Base-by-base conservation (phyloP, 2,113 vertebrate genomes). In the Mirza zaza region DNA sequence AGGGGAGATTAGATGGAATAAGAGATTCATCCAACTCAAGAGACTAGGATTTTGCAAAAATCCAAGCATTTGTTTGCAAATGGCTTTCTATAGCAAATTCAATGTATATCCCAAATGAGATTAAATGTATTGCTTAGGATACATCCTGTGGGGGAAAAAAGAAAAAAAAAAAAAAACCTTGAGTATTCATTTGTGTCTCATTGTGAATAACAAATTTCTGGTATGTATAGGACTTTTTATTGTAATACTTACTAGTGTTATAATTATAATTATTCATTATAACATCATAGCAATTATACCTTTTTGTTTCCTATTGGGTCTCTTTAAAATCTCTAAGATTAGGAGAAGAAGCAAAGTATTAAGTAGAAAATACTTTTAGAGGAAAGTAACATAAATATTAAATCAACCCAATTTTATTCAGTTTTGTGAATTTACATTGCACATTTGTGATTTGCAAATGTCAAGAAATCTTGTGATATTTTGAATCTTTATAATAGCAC, bases 101-200 rank as follows among this genome's bases (percentile, higher is more conserved):
- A 67, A 71, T 90, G 90, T 83, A 84, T 79, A 96, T 97, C 85
- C 86, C 75, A 97, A 97, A 97, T 90, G 92, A 80, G 94, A 98
- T 98, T 98, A 97, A 96, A 96, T 77, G 83, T 97, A 87, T 98
- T 98, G 86, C 86, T 93, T 97, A 96, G 97, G 82, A 94, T 89
- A 87, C 55, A 94, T 94, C 91, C 97, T 27, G 25, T 48, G 45
- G 45, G 45, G 45, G 45, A 11, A 45, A 45, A 45, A 45, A 1
- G n/a, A n/a, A 8, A 45, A 1, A 45, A 45, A 45, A 45, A 42
- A 42, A 42, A 45, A 45, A 45, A 94, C 92, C 80, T 80, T 97
- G 68, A 68, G 61, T 96, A 65, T 97, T 93, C 91, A 97, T 97
- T 93, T 93, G 80, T 94, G 97, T 98, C 94, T 96, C 15, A 32